Percentiles rank a stretch among this genome's conserved stretches.
Conservation (phyloP, 2,888 invertebrate genomes). For the Pheosia gnoma region DNA sequence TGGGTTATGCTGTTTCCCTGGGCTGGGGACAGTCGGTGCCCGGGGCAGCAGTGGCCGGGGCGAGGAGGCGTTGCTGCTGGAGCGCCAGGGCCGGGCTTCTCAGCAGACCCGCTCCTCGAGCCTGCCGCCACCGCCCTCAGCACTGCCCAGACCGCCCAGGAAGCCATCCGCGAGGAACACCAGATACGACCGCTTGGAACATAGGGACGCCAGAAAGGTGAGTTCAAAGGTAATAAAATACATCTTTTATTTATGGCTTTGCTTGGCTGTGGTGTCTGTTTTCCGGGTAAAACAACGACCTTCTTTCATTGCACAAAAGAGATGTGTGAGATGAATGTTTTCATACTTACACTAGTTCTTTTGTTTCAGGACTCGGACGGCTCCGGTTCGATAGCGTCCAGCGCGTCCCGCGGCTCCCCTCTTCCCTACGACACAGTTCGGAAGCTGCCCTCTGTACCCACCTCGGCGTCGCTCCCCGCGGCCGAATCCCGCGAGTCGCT, state of each 20-base stretch:
- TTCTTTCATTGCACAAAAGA: too few relatives aligned
- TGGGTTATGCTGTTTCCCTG: constrained; percentile 93
- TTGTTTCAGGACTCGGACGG: constrained; percentile 72
- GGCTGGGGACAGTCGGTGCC: constrained; percentile 71
- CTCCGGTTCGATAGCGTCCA: constrained; percentile 76
- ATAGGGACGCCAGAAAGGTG: constrained; percentile 74
- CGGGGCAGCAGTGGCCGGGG: constrained; percentile 80
- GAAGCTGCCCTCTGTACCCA: constrained; percentile 76
- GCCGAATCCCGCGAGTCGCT: constrained; percentile 80
- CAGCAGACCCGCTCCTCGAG: constrained; percentile 89
- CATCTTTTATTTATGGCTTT: background rate
- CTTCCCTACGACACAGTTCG: constrained; percentile 76
- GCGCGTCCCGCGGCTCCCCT: constrained; percentile 73
- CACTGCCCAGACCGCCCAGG: constrained; percentile 88
- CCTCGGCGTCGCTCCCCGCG: constrained; percentile 78
- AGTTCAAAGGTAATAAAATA: constrained; percentile 9
- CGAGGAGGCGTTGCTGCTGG: constrained; percentile 89
- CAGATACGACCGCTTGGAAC: constrained; percentile 87
- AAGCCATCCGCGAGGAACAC: constrained; percentile 84
- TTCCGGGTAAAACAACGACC: too few relatives aligned
- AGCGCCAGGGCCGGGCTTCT: constrained; percentile 90
- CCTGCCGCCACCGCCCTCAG: constrained; percentile 88
- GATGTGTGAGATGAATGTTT: too few relatives aligned
- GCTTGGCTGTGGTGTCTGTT: too few relatives aligned
- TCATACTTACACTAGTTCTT: background rate